Evolutionary conservation across 2,113 vertebrate genomes (phyloP).

Genomic region (Alethe diademata): DNA sequence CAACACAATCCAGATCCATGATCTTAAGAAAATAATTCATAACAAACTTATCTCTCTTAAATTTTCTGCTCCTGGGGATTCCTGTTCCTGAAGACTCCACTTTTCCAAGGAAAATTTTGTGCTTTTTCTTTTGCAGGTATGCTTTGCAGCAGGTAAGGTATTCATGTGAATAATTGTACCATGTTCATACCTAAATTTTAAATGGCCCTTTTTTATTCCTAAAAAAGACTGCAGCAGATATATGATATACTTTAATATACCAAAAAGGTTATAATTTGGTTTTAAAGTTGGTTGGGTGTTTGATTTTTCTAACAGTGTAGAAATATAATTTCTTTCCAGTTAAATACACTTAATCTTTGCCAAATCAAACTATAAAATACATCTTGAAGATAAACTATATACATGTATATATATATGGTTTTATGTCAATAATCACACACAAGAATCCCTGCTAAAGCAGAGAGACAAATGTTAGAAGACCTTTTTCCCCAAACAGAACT

Average conservation of each 20-base stretch:
- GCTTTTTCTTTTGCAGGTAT: not conserved
- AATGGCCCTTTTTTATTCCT: not conserved
- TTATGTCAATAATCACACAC: not conserved
- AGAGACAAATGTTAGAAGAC: not conserved
- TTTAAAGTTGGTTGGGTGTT: not conserved
- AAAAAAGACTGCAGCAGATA: not conserved
- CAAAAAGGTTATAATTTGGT: not conserved
- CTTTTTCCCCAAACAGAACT: not conserved
- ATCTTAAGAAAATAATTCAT: not conserved
- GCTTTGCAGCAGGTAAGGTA: not conserved
- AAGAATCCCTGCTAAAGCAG: not conserved
- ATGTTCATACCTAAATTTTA: not conserved
- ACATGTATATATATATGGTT: not conserved
- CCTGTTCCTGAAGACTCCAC: not conserved
- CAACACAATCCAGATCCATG: rapidly evolving
- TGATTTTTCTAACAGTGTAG: not conserved
- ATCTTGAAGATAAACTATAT: not conserved
- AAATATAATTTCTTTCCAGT: not conserved
- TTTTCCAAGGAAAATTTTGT: not conserved
- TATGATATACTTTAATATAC: not conserved
- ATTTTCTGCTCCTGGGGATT: not conserved
- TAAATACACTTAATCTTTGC: not conserved
- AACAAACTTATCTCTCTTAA: not conserved
- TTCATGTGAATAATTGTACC: not conserved
- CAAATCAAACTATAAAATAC: not conserved